These are phyloP conservation scores for Fringilla coelebs DNA, from an alignment of 2,797 vertebrate genomes.

Conservation along the genomic window DNA sequence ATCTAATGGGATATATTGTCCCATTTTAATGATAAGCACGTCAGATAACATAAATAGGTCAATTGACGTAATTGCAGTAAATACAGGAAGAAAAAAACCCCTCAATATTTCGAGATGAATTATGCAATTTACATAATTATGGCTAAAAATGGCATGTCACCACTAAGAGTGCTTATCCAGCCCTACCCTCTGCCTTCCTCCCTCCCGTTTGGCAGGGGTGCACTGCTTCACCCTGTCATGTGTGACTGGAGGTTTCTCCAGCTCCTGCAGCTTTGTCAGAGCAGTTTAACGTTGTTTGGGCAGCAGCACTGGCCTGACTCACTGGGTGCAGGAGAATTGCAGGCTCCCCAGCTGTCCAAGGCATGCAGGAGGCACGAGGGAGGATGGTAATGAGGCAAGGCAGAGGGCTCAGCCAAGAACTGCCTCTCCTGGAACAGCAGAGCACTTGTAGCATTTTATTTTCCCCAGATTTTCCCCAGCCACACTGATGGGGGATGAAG, in stretches of 20 bases:
- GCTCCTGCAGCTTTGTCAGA: not conserved
- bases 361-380: not conserved
- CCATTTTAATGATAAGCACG: slow-evolving; percentile 72
- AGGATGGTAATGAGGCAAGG: not conserved
- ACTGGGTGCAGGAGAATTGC: not conserved
- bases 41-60: slow-evolving; percentile 78
- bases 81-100: slow-evolving; percentile 33
- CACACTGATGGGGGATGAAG: not conserved
- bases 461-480: not conserved
- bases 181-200: slow-evolving; percentile 12
- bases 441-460: not conserved
- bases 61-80: slow-evolving; percentile 77
- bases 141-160: slow-evolving; percentile 69
- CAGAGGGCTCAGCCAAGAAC: not conserved
- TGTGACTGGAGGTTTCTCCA: slow-evolving; percentile 36
- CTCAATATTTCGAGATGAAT: slow-evolving; percentile 67
- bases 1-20: slow-evolving; percentile 75
- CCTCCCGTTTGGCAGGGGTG: not conserved
- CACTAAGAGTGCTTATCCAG: slow-evolving; percentile 27
- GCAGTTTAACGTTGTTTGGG: not conserved
- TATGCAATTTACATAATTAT: slow-evolving; percentile 73
- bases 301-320: not conserved
- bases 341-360: not conserved
- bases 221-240: not conserved
- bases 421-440: not conserved